phyloP scores from a whole-genome alignment of 2,113 vertebrate species.

The Amia ocellicauda region DNA sequence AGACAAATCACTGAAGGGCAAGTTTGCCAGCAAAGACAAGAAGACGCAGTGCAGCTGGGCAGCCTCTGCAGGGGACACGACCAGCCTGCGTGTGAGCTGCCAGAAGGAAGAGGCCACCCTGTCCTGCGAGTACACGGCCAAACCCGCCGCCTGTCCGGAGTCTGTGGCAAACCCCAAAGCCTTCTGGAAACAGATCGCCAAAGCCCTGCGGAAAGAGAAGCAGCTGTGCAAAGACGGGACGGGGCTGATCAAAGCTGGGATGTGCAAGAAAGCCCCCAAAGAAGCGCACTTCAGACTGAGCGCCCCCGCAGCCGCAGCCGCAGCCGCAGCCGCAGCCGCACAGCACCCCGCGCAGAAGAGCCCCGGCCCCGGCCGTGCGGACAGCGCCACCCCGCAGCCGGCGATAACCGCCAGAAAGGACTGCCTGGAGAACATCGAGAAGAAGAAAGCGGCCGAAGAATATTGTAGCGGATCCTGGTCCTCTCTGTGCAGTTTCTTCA shows the following conservation, averaged over 20 bases:
- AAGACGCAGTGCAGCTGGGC: constrained; percentile 73
- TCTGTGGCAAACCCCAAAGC: constrained; percentile 47
- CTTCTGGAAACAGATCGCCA: constrained; percentile 82
- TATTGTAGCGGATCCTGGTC: constrained; percentile 72
- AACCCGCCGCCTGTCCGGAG: constrained; percentile 64
- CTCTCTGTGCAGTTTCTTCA: constrained; percentile 75
- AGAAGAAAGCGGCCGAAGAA: constrained; percentile 67
- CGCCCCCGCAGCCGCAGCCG: too few relatives aligned
- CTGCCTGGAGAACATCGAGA: constrained; percentile 50
- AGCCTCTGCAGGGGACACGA: constrained; percentile 30
- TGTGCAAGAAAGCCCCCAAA: constrained; percentile 70
- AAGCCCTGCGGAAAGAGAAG: constrained; percentile 70
- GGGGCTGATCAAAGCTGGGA: constrained; percentile 59
- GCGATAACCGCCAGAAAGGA: constrained; percentile 20
- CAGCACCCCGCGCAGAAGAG: background rate
- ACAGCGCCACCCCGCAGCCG: background rate
- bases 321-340: too few relatives aligned
- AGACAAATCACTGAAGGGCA: constrained; percentile 54
- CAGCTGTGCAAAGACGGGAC: constrained; percentile 65
- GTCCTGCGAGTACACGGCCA: constrained; percentile 73
- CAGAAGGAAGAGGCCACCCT: constrained; percentile 41
- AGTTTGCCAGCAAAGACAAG: constrained; percentile 67
- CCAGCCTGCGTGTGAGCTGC: constrained; percentile 63
- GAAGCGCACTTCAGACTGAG: constrained; percentile 70
- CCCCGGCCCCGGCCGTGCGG: background rate